Conservation (phyloP, 2,113 vertebrate species). For the Plecturocebus donacophilus region DNA sequence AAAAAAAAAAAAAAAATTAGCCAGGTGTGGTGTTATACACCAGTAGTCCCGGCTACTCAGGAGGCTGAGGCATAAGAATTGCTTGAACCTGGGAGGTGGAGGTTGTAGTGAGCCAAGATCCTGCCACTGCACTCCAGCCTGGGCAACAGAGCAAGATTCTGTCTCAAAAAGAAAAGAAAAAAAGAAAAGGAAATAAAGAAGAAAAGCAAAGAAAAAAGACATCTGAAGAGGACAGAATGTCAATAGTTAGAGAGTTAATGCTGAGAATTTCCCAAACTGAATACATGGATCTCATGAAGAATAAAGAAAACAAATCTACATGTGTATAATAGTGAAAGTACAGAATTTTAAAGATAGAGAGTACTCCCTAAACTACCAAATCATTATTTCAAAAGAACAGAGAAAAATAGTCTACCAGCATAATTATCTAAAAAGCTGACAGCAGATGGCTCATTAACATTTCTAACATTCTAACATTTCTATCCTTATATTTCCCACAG, state of each 20-base stretch:
- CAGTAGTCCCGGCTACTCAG: too few relatives aligned
- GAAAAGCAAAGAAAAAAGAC: background rate
- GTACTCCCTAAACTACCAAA: background rate
- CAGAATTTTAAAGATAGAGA: background rate
- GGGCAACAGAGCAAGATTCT: too few relatives aligned
- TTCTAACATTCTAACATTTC: background rate
- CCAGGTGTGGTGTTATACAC: too few relatives aligned
- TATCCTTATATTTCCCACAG: background rate
- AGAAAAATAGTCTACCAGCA: background rate
- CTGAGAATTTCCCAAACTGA: slow-evolving; percentile 10
- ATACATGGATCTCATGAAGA: background rate
- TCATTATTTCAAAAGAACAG: slow-evolving; percentile 19
- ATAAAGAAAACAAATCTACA: slow-evolving; percentile 15
- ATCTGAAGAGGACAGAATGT: background rate
- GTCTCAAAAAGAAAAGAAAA: too few relatives aligned
- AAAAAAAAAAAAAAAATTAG: too few relatives aligned
- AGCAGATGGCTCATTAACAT: background rate
- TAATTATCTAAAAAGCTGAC: background rate
- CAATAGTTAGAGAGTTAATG: background rate
- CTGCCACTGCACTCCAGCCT: too few relatives aligned
- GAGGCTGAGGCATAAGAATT: too few relatives aligned
- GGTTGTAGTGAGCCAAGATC: too few relatives aligned
- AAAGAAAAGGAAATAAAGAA: too few relatives aligned
- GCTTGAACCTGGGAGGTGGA: too few relatives aligned
- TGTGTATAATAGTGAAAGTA: background rate